These are phyloP conservation scores for Papilio polyxenes DNA, from an alignment of 1,140 invertebrate genomes.

Conservation along the genomic window DNA sequence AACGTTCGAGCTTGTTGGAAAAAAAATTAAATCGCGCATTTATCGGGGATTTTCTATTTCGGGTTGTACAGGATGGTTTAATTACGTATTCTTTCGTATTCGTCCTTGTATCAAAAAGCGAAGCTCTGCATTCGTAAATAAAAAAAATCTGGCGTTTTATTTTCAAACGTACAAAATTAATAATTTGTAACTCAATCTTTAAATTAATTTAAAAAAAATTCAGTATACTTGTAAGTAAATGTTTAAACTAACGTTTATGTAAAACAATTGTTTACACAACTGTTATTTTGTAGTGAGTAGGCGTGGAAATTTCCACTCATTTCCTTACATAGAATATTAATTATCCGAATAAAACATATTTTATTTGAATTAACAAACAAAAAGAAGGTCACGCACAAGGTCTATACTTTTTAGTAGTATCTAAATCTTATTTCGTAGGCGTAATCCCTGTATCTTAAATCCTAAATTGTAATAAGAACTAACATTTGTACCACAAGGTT, in stretches of 20 bases:
- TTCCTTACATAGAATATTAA: background rate
- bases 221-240: background rate
- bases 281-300: background rate
- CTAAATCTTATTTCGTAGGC: too few relatives aligned
- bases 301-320: conserved; percentile 21
- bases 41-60: conserved; percentile 56
- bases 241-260: background rate
- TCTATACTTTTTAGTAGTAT: background rate
- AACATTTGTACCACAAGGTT: background rate
- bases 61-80: conserved; percentile 54
- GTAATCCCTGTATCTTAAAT: too few relatives aligned
- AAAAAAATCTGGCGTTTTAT: too few relatives aligned
- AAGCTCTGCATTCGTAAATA: too few relatives aligned
- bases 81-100: conserved; percentile 18
- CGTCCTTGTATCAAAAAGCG: too few relatives aligned
- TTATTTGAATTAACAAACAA: background rate
- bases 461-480: too few relatives aligned
- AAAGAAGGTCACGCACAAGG: background rate
- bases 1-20: conserved; percentile 45
- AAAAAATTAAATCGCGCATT: conserved; percentile 72
- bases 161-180: too few relatives aligned
- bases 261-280: conserved; percentile 8
- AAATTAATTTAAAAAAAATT: background rate
- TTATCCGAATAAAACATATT: background rate
- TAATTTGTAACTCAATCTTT: too few relatives aligned